A percentile compares a stretch with the other conserved stretches of the same genome.
Evolutionary conservation across 2,888 invertebrate species (phyloP).

Genomic region (Melipona beecheii): DNA sequence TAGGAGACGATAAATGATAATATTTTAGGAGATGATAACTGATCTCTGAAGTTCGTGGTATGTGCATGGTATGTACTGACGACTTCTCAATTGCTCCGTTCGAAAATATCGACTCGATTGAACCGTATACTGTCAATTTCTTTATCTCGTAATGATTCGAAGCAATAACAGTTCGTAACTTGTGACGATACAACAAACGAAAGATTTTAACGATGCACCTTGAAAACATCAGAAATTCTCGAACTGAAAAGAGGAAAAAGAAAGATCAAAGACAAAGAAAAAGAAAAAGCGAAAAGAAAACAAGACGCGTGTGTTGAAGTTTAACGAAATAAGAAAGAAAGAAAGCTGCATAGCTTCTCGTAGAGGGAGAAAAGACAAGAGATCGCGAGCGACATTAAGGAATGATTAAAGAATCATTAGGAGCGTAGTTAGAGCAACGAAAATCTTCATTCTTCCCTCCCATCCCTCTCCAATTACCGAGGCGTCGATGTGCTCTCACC

Average conservation of each 20-base stretch:
- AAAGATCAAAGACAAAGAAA: background rate
- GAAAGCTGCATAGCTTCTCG: background rate
- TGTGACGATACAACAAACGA: background rate
- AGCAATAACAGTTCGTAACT: background rate
- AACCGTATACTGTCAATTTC: too few species aligned
- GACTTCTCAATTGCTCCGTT: too few species aligned
- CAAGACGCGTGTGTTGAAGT: background rate
- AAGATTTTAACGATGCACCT: background rate
- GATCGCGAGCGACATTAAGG: constrained; percentile 37
- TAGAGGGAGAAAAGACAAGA: background rate
- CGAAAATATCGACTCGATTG: too few species aligned
- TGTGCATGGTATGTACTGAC: too few species aligned
- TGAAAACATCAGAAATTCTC: too few species aligned
- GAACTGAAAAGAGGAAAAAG: background rate
- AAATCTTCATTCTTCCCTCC: constrained; percentile 46
- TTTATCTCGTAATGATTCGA: too few species aligned
- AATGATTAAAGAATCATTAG: constrained; percentile 65
- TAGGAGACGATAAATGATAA: too few species aligned
- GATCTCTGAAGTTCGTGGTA: background rate
- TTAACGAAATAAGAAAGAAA: background rate
- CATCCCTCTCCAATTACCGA: constrained; percentile 63
- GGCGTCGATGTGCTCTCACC: constrained; percentile 66
- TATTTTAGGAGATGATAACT: too few species aligned
- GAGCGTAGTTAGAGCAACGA: constrained; percentile 62
- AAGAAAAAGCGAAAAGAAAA: background rate